phyloP scores from a whole-genome alignment of 2,888 invertebrate genomes.

The Trisateles emortualis region DNA sequence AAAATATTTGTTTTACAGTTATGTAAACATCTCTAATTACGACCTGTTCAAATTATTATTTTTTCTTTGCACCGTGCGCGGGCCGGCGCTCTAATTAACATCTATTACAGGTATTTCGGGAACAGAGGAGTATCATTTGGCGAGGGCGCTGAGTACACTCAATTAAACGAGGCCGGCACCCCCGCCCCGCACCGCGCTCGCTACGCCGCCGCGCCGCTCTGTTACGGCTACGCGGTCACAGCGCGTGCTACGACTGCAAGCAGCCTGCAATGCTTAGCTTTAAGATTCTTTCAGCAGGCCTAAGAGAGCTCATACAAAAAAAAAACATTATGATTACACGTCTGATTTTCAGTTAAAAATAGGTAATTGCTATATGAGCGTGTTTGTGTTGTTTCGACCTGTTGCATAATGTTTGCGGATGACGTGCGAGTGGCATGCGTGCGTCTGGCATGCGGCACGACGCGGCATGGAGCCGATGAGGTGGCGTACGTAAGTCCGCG shows the following conservation, averaged over 20 bases:
- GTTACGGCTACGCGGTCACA: slow-evolving; percentile 16
- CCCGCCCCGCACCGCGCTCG: slow-evolving; percentile 45
- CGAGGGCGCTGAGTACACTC: slow-evolving; percentile 85
- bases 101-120: slow-evolving; percentile 85
- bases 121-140: slow-evolving; percentile 83
- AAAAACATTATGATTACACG: background rate
- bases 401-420: slow-evolving; percentile 21
- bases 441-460: slow-evolving; percentile 30
- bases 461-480: slow-evolving; percentile 47
- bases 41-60: slow-evolving; percentile 85
- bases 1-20: slow-evolving; percentile 86
- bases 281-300: background rate
- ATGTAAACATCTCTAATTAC: slow-evolving; percentile 87
- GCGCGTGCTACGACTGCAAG: slow-evolving; percentile 31
- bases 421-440: slow-evolving; percentile 15
- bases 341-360: background rate
- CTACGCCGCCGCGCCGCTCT: slow-evolving; percentile 27
- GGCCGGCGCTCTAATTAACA: slow-evolving; percentile 83
- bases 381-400: slow-evolving; percentile 9
- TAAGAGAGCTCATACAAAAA: background rate
- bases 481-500: slow-evolving; percentile 63
- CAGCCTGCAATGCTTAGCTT: slow-evolving; percentile 15
- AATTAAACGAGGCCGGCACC: slow-evolving; percentile 75
- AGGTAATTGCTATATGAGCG: background rate
- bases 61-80: slow-evolving; percentile 75